These are phyloP conservation scores for Brotula barbata DNA, from an alignment of 2,797 vertebrate species.

Conservation along the genomic window DNA sequence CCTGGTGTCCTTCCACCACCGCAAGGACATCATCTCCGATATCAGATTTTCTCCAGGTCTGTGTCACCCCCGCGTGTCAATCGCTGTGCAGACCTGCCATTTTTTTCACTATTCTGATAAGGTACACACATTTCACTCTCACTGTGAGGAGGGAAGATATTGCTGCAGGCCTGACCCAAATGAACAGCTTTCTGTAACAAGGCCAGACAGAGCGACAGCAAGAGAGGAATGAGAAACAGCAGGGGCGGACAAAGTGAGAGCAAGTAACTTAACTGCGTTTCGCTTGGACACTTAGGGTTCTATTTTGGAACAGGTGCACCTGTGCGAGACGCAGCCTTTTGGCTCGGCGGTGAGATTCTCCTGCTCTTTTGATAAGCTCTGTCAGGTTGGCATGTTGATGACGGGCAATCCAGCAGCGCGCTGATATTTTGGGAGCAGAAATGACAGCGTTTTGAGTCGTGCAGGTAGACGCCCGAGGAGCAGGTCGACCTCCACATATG, in stretches of 20 bases:
- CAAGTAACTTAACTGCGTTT: constrained; percentile 65
- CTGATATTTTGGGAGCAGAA: too few species aligned
- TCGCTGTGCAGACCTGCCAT: constrained; percentile 36
- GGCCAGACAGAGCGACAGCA: constrained; percentile 63
- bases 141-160: constrained; percentile 45
- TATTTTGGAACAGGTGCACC: too few species aligned
- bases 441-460: too few species aligned
- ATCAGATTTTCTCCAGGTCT: constrained; percentile 97
- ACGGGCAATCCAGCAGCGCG: too few species aligned
- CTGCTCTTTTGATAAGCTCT: too few species aligned
- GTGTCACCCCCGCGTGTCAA: constrained; percentile 34
- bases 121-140: constrained; percentile 43
- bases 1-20: constrained; percentile 97
- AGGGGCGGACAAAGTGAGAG: constrained; percentile 56
- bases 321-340: too few species aligned
- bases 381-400: too few species aligned
- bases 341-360: too few species aligned
- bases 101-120: background rate
- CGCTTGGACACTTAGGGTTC: constrained; percentile 53
- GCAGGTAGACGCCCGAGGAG: too few species aligned
- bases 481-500: too few species aligned
- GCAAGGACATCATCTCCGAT: constrained; percentile 96
- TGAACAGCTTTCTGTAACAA: constrained; percentile 67
- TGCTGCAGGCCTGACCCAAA: constrained; percentile 72
- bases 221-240: constrained; percentile 61